Evolutionary conservation across 1,140 invertebrate species (phyloP).

Genomic region (Cyrtorhinus lividipennis): DNA sequence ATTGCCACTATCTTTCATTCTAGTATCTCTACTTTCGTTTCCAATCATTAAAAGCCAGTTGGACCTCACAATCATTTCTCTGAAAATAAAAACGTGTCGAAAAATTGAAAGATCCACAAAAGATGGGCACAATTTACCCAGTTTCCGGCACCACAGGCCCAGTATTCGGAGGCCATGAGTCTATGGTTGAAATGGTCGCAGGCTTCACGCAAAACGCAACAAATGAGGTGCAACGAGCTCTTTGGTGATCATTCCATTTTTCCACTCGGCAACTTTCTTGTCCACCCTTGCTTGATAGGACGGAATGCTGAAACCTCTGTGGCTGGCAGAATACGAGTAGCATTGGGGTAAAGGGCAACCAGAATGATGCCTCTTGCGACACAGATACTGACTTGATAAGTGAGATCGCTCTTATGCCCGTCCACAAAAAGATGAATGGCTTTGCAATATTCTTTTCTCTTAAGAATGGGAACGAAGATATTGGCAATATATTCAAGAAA

Average conservation of each 20-base stretch:
- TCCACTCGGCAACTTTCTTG: constrained; percentile 23
- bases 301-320: constrained; percentile 30
- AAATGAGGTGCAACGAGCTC: neutral
- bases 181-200: too few species aligned
- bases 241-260: neutral
- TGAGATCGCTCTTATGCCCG: constrained; percentile 31
- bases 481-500: constrained; percentile 29
- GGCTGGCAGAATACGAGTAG: constrained; percentile 33
- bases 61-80: too few species aligned
- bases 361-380: constrained; percentile 29
- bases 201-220: too few species aligned
- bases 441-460: neutral
- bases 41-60: too few species aligned
- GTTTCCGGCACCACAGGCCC: too few species aligned
- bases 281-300: constrained; percentile 29
- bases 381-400: constrained; percentile 30
- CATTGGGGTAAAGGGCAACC: constrained; percentile 31
- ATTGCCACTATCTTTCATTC: too few species aligned
- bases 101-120: too few species aligned
- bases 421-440: constrained; percentile 24
- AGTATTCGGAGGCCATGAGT: too few species aligned
- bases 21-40: too few species aligned
- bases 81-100: too few species aligned
- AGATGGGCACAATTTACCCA: too few species aligned
- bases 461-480: constrained; percentile 23